Base-by-base conservation (phyloP, 2,888 invertebrate genomes). In the Hedya salicella region DNA sequence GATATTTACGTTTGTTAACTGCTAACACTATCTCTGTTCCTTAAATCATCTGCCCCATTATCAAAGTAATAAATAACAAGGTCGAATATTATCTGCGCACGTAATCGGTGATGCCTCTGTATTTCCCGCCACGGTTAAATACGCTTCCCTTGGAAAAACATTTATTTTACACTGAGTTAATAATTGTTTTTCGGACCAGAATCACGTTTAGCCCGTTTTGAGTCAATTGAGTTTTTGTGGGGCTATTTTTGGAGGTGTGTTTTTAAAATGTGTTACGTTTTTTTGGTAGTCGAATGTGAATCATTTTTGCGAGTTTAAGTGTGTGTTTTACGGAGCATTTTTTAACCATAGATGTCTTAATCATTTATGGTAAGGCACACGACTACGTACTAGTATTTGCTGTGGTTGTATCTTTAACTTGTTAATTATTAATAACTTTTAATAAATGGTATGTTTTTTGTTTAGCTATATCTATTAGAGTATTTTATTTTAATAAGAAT, bases 1-100 rank as follows among this genome's bases (percentile, higher is more conserved):
- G 80, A 85, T 86, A 85, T 87, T 87, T 86, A 83, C 73, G 74
- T 79, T 78, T 81, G 82, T 84, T 84, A 86, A 87, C 85, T 79
- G 82, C 77, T 74, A 78, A 78, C 79, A 82, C 87, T 87, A 91
- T 89, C 87, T 84, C 71, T 69, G 77, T 81, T 86, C 81, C 86
- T 88, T 89, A 89, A 89, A 91, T 91, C 89, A 91, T 91, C 86
- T 87, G 79, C 73, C 77, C 73, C 75, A 82, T 85, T 91, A 90
- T 89, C 89, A 76, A 73, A 68, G 74, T 79, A 75, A 85, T 90
- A 90, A 90, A 89, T 89, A 85, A 88, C 83, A 71, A 70, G 71
- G 75, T 75, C 75, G 74, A 75, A 83, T 82, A 83, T 83, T 89
- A 90, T 90, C 89, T 83, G 71, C 71, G 79, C 83, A 80, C 85